Evolutionary conservation across 2,888 invertebrate genomes (phyloP), one percentile per base, ranked within the genome.

Genomic region (Copidosoma aretas): DNA sequence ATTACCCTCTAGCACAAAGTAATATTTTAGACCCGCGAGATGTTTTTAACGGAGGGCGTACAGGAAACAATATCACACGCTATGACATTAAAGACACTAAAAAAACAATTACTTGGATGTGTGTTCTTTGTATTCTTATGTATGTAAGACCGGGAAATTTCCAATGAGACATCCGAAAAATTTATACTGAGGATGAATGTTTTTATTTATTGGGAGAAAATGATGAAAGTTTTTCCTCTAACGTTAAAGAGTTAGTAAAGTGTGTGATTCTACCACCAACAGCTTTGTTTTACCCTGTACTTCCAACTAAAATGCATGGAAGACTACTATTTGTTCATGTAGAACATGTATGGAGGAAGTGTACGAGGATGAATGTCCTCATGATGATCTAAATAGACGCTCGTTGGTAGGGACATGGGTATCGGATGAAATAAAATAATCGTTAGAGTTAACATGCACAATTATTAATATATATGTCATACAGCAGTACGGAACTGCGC

Each of bases 311-410:
- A 65, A 74, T 77, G 53, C 74, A 77, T 58, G 73, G 73, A 0
- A 78, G 78, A 68, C 68, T 82, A 19, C 75, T 80, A 70, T 84
- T 83, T 73, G 76, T 1, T 68, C 84, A 4, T 83, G 82, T 74
- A 69, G 75, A 14, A 74, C 73, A 0, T 82, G 81, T 71, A 78
- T 73, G 39, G 76, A 81, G 46, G 72, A 60, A 17, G 53, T 76
- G 52, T 67, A 71, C 43, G 71, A 75, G 46, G 53, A 65, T 1
- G 71, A 71, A 1, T 84, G 83, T 68, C 57, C 21, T 1, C 82
- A 83, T 67, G 71, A 62, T 19, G 71, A 76, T 19, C 71, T 72
- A 32, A 14, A 53, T 1, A 73, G 77, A n/a, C 72, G 78, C 25
- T 52, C 58, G 10, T 64, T 82, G 8, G 67, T 61, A 0, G 78